Base-by-base conservation (phyloP, 2,797 vertebrate genomes). In the Lophotriccus pileatus region DNA sequence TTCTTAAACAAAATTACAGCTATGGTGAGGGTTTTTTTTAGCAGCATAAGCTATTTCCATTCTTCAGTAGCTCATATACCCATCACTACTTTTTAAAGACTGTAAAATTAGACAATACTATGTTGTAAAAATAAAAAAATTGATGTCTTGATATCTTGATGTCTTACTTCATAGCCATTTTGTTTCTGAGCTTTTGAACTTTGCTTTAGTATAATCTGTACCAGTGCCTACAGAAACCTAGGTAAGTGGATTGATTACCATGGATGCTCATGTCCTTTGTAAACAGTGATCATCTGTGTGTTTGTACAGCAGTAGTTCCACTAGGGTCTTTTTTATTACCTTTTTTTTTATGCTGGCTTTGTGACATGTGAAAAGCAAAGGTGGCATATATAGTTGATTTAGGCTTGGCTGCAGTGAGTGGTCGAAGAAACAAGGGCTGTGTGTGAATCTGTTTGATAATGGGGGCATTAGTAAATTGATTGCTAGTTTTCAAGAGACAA, bases 101-200 rank as follows among this genome's bases (percentile, higher is more conserved):
- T 78, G 19, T 86, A 53, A 55, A 78, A 63, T 84, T 49, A 58
- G n/a, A 56, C 8, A 36, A 4, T 66, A 30, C 23, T 68, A 17
- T 34, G 14, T 52, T 66, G 22, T 59, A 50, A 49, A 95, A 84
- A 43, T 20, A 56, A 27, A 63, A 52, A 46, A 58, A 37, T 1
- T 2, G 14, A 6, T 27, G 24, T 77, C 10, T 22, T 2, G 14
- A 6, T 27, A 22, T 77, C 10, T 22, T 52, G 6, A 47, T 88
- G 12, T 49, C 22, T 19, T 69, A 11, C 23, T 85, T 93, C 37
- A 36, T 52, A 76, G 22, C 17, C 6, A 5, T 83, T 85, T 87
- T 62, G 24, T 77, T 92, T 89, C 46, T 74, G 46, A 83, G 53
- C 49, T 92, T 83, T 62, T 64, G 49, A 75, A 15, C 34, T 86